Conservation (phyloP, 1,140 invertebrate species). For the Drosophila orosa region DNA sequence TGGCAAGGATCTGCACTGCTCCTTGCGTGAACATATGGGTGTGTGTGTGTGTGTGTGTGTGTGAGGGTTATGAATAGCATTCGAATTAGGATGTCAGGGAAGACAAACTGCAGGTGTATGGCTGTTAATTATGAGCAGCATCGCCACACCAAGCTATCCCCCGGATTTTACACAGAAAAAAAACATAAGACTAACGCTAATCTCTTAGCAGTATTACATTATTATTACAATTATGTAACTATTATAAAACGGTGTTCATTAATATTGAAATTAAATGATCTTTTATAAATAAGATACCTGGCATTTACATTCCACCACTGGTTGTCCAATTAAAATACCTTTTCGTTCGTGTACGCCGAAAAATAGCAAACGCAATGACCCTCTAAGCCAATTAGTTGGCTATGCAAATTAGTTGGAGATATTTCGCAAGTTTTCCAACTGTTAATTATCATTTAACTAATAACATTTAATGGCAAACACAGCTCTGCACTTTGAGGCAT, state of each 20-base stretch:
- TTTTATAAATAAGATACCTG: not conserved
- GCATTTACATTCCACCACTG: not conserved
- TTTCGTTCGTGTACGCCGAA: constrained; percentile 11
- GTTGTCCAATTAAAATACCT: not conserved
- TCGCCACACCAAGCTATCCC: constrained; percentile 2
- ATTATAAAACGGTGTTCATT: not conserved
- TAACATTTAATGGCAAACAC: constrained; percentile 78
- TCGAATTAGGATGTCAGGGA: constrained; percentile 67
- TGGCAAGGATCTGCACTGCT: constrained; percentile 56
- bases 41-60: constrained; percentile 9
- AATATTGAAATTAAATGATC: not conserved
- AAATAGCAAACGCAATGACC: constrained; percentile 65
- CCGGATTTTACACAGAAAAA: constrained; percentile 11
- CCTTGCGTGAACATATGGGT: constrained; percentile 14
- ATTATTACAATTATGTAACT: not conserved
- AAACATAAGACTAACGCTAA: not conserved
- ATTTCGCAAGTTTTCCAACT: constrained; percentile 65
- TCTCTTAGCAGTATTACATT: no score
- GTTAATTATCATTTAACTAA: constrained; percentile 74
- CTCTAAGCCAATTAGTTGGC: constrained; percentile 70
- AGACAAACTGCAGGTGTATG: constrained; percentile 47
- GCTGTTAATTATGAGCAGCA: constrained; percentile 65
- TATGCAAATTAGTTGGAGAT: constrained; percentile 64
- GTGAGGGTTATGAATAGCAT: constrained; percentile 66
- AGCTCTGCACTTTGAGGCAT: constrained; percentile 69